A percentile compares a stretch with the other conserved stretches of the same genome.
Evolutionary conservation across 2,113 vertebrate species (phyloP).

Genomic region (Hemichromis elongatus): DNA sequence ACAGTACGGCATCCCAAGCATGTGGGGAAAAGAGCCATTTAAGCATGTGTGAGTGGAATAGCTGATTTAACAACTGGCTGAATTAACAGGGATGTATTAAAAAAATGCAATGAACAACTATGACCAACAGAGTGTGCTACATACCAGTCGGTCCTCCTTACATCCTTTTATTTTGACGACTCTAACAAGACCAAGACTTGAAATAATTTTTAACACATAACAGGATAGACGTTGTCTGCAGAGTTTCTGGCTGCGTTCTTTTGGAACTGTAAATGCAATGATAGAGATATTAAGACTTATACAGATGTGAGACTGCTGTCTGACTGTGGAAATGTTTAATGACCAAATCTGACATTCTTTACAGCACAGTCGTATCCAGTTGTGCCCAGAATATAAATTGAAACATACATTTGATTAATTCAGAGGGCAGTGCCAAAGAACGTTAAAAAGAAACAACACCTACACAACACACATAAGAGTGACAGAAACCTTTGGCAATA

Average conservation of each 20-base stretch:
- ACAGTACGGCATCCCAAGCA: not conserved
- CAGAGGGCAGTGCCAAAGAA: not conserved
- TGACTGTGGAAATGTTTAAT: not conserved
- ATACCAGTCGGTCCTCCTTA: not conserved
- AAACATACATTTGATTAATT: not conserved
- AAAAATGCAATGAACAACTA: not conserved
- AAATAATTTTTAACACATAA: not conserved
- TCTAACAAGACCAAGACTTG: not conserved
- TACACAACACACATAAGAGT: not conserved
- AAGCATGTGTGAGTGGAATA: not conserved
- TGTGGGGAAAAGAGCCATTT: not conserved
- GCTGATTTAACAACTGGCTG: not conserved
- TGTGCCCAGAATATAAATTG: not conserved
- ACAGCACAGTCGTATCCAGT: not conserved
- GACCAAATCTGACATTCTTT: not conserved
- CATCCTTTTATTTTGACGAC: not conserved
- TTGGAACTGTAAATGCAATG: not conserved
- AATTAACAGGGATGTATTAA: not conserved
- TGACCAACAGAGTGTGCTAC: conserved; percentile 44
- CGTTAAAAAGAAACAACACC: not conserved
- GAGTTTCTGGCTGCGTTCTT: not conserved
- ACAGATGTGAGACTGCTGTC: not conserved
- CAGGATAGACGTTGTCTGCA: not conserved
- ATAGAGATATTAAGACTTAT: not conserved
- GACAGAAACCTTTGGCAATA: not conserved